Percentiles rank a stretch among this genome's conserved stretches.
These are phyloP conservation scores for Paramuricea clavata DNA, from an alignment of 92 coral and sea anemone species.

Conservation along the genomic window DNA sequence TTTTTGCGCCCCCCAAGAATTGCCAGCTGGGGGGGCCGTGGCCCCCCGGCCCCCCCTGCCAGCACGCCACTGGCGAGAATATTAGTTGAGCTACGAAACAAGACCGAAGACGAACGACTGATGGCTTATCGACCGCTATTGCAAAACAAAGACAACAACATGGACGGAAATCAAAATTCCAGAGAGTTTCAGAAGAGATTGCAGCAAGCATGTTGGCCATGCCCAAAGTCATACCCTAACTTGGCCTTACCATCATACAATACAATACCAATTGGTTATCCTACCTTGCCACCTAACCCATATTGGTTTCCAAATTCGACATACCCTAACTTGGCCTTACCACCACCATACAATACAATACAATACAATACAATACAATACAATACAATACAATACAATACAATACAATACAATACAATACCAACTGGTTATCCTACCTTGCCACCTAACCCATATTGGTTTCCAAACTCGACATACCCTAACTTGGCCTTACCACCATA, in stretches of 20 bases:
- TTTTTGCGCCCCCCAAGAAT: too few relatives aligned
- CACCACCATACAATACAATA: slow-evolving; percentile 36
- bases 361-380: too few relatives aligned
- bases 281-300: slow-evolving; percentile 25
- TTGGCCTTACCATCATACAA: slow-evolving; percentile 22
- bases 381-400: too few relatives aligned
- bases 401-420: too few relatives aligned
- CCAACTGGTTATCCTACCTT: slow-evolving; percentile 38
- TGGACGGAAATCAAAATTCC: slow-evolving; percentile 5
- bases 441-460: slow-evolving; percentile 17
- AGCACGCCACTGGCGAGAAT: too few relatives aligned
- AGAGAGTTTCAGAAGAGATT: slow-evolving; percentile 18
- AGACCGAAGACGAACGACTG: too few relatives aligned
- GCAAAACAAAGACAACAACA: not conserved
- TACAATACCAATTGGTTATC: slow-evolving; percentile 37
- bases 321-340: slow-evolving; percentile 17
- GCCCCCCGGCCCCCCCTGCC: too few relatives aligned
- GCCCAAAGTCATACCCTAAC: slow-evolving; percentile 34
- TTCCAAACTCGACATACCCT: too few relatives aligned
- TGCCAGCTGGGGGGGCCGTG: too few relatives aligned
- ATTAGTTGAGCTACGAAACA: too few relatives aligned
- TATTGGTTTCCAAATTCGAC: too few relatives aligned
- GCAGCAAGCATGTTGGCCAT: slow-evolving; percentile 31
- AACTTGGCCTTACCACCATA: slow-evolving; percentile 15
- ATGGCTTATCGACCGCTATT: too few relatives aligned